These are phyloP conservation scores for Himalopsyche japonica DNA, from an alignment of 2,888 invertebrate genomes.

Conservation along the genomic window DNA sequence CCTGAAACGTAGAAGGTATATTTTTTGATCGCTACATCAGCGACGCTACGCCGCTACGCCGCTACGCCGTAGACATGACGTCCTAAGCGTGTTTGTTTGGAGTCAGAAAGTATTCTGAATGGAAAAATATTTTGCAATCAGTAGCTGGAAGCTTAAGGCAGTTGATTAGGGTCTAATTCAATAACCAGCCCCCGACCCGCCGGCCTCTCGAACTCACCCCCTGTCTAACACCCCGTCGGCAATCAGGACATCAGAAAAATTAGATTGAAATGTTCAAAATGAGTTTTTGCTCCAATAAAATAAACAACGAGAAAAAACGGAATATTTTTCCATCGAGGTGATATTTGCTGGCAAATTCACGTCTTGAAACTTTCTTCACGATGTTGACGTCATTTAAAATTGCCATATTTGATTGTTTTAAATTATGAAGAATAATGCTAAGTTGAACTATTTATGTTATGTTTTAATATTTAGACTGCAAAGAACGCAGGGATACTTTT, in stretches of 20 bases:
- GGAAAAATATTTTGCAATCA: slow-evolving; percentile 36
- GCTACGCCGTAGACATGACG: neutral
- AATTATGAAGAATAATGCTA: too few relatives aligned
- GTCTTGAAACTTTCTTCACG: too few relatives aligned
- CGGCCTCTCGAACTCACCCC: neutral
- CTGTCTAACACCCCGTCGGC: neutral
- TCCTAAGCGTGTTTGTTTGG: neutral
- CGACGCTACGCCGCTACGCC: too few relatives aligned
- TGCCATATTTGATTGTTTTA: too few relatives aligned
- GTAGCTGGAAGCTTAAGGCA: slow-evolving; percentile 25
- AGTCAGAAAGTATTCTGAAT: slow-evolving; percentile 11
- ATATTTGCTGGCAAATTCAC: neutral
- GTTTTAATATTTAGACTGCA: too few relatives aligned
- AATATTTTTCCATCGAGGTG: neutral
- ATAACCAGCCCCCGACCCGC: slow-evolving; percentile 12
- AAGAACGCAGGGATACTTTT: too few relatives aligned
- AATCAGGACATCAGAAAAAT: slow-evolving; percentile 32
- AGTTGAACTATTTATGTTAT: too few relatives aligned
- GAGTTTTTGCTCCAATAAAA: neutral
- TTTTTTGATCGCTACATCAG: too few relatives aligned
- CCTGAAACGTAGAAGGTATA: too few relatives aligned
- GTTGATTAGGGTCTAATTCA: slow-evolving; percentile 34
- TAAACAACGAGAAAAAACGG: neutral
- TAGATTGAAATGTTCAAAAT: slow-evolving; percentile 24
- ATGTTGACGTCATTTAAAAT: too few relatives aligned